Evolutionary conservation across 2,888 invertebrate genomes (phyloP).

Genomic region (Orchesellides sinensis): DNA sequence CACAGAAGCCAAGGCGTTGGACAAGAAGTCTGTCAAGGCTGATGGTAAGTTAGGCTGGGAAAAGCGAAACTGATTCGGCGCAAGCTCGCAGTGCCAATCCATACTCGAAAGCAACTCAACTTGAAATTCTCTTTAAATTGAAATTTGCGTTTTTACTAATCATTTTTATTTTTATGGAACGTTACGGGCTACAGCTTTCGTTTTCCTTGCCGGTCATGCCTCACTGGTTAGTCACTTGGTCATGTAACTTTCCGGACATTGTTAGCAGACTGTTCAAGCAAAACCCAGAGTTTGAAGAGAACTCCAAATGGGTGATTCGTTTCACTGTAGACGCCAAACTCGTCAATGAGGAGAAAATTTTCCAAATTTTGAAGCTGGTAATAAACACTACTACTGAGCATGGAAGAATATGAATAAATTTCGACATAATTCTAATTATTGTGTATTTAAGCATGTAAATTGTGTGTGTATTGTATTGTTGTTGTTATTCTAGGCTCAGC

Average conservation of each 20-base stretch:
- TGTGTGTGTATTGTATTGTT: too few species aligned
- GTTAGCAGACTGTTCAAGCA: conserved; percentile 65
- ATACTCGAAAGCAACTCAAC: too few species aligned
- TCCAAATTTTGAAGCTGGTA: conserved; percentile 68
- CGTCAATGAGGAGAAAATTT: conserved; percentile 64
- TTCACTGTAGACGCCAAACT: conserved; percentile 62
- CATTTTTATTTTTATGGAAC: too few species aligned
- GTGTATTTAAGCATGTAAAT: background rate
- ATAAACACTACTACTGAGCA: background rate
- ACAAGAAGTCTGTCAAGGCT: conserved; percentile 58
- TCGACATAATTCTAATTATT: background rate
- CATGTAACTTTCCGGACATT: conserved; percentile 71
- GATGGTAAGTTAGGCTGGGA: conserved; percentile 64
- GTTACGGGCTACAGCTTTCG: conserved; percentile 66
- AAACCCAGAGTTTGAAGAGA: conserved; percentile 67
- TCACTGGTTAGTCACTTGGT: conserved; percentile 67
- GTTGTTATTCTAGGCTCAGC: too few species aligned
- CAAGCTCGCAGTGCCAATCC: too few species aligned
- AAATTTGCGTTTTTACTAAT: too few species aligned
- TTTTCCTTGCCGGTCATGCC: conserved; percentile 68
- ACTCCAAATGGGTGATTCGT: conserved; percentile 68
- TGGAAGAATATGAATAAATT: background rate
- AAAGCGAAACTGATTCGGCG: too few species aligned
- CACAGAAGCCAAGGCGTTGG: conserved; percentile 20
- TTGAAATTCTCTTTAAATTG: too few species aligned